Percentiles rank a stretch among this genome's conserved stretches.
Conservation (phyloP, 1,140 invertebrate genomes). For the Piezodorus guildinii region DNA sequence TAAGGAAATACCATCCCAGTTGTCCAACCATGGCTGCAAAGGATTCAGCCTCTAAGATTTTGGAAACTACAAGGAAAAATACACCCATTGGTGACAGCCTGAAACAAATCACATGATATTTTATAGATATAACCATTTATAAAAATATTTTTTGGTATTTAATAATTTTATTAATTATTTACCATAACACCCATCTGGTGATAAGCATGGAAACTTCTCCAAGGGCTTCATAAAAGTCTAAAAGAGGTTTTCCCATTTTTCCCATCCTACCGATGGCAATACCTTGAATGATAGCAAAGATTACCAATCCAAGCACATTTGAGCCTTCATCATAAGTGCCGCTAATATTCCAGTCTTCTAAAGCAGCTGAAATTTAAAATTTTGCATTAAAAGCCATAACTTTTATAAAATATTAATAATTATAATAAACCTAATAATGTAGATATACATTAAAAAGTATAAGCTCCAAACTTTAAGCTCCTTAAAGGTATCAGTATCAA, state of each 20-base stretch:
- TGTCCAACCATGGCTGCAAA: constrained; percentile 56
- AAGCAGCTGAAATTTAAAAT: no score
- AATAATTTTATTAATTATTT: constrained; percentile 1
- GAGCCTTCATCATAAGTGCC: constrained; percentile 42
- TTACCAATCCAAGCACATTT: constrained; percentile 59
- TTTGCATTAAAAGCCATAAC: no score
- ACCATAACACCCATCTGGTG: constrained; percentile 58
- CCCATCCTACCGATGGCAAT: constrained; percentile 53
- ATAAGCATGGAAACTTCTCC: constrained; percentile 60
- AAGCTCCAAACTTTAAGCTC: no score
- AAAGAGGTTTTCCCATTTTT: constrained; percentile 45
- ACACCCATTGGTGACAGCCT: constrained; percentile 76
- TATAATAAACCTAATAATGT: no score
- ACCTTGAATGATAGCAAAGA: constrained; percentile 52
- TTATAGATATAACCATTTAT: no score
- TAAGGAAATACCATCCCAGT: constrained; percentile 82
- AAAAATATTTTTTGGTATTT: no score
- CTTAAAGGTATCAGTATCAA: no score
- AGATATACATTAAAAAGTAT: no score
- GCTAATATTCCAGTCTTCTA: constrained; percentile 39
- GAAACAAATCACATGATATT: not conserved
- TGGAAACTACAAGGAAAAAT: constrained; percentile 64
- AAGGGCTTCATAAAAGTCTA: constrained; percentile 49
- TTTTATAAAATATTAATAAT: no score
- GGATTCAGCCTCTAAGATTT: constrained; percentile 68